phyloP scores from a whole-genome alignment of 2,113 vertebrate genomes.

The Megalops atlanticus region DNA sequence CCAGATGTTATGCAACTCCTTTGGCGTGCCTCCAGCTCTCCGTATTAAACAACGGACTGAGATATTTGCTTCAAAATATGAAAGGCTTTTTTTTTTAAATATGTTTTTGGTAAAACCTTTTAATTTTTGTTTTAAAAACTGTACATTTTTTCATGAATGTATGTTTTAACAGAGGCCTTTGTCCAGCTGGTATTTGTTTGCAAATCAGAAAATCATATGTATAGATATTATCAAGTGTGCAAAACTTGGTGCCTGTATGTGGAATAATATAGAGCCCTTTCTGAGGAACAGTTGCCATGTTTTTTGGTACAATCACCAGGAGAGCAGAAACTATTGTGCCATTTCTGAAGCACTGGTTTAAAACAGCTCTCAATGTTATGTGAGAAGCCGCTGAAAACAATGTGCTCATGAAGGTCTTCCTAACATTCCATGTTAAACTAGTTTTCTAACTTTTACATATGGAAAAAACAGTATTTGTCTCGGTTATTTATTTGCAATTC shows the following conservation, averaged over 20 bases:
- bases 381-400: not conserved
- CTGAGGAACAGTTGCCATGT: not conserved
- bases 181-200: not conserved
- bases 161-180: not conserved
- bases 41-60: not conserved
- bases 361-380: not conserved
- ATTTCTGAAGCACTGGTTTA: not conserved
- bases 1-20: constrained; percentile 17
- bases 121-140: constrained; percentile 1
- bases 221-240: constrained; percentile 5
- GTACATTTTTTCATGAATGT: not conserved
- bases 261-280: not conserved
- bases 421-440: not conserved
- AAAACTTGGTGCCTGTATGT: not conserved
- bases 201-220: not conserved
- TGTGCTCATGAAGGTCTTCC: not conserved
- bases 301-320: not conserved
- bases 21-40: not conserved
- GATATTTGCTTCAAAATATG: constrained; percentile 6
- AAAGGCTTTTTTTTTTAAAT: not conserved
- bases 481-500: constrained; percentile 46
- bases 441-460: constrained; percentile 5
- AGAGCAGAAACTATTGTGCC: not conserved
- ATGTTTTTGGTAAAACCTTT: not conserved
- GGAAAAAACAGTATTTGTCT: constrained; percentile 16